These are phyloP conservation scores for Callinectes sapidus DNA, from an alignment of 2,888 invertebrate genomes.

Conservation along the genomic window DNA sequence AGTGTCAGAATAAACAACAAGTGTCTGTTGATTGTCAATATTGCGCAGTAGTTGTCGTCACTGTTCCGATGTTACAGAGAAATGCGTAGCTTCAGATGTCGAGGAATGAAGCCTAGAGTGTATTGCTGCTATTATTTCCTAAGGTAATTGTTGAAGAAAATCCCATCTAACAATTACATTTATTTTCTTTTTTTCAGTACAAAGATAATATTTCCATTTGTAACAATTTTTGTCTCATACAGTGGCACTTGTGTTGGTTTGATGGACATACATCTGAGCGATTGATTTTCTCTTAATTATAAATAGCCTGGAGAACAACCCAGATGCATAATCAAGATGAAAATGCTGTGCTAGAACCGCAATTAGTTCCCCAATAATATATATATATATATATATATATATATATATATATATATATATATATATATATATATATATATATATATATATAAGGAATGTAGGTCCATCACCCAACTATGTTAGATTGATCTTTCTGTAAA, in stretches of 20 bases:
- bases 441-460: background rate
- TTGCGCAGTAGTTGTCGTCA: too few relatives aligned
- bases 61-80: too few relatives aligned
- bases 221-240: conserved; percentile 60
- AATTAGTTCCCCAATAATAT: background rate
- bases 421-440: too few relatives aligned
- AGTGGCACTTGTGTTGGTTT: conserved; percentile 52
- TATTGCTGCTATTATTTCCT: background rate
- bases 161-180: conserved; percentile 63
- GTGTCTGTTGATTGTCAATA: too few relatives aligned
- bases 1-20: too few relatives aligned
- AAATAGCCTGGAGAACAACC: background rate
- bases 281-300: background rate
- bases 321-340: background rate
- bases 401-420: too few relatives aligned
- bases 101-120: too few relatives aligned
- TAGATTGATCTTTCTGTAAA: background rate
- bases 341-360: background rate
- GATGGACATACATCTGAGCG: conserved; percentile 12
- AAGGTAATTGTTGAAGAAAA: conserved; percentile 33
- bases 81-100: too few relatives aligned
- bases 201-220: conserved; percentile 64
- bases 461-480: conserved; percentile 5
- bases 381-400: too few relatives aligned
- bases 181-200: conserved; percentile 64